Base-by-base conservation (phyloP, 1,140 invertebrate species). In the Lasioglossum baleicum region DNA sequence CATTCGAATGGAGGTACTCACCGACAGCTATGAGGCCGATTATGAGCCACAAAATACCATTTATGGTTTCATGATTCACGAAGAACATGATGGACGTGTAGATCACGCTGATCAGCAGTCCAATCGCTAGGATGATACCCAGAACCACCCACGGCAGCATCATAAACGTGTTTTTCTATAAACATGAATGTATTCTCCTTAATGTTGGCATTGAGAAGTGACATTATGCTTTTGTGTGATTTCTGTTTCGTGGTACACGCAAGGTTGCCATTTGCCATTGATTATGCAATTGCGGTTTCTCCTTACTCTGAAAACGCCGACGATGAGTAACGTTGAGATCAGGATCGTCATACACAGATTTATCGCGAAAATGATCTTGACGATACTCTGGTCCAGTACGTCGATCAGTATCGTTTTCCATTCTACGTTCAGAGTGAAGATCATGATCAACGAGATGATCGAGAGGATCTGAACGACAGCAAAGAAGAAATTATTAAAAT, bases 101-200 rank as follows among this genome's bases (percentile, higher is more conserved):
- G 51, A 97, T 94, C 31, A 97, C 94, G 73, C 96, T 97, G 75
- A 97, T 95, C 31, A 96, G 90, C 63, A 97, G 88, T 8, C 95
- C 96, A 74, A 97, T 94, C 0, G 95, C 95, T 48, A 97, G 92
- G 94, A 97, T 96, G 51, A 97, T 94, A 0, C 96, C 96, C 35
- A 97, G 91, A 40, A 96, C 94, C 20, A 97, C 96, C 96, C 96
- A 97, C 44, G 96, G 96, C 31, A 97, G 92, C 96, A 97, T 97
- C 81, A 97, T 91, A 91, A 95, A 96, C 79, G 95, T 96, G 84
- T 96, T 96, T 88, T 95, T 94, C 96, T 97, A 91, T 8, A 94
- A 94, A 78, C 81, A 64, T 78, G 87, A 88, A 69, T 77, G 3
- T 20, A 15, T 53, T 15, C 15, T 15, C 15, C 0, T 53, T 5